phyloP scores from a whole-genome alignment of 2,797 vertebrate species.

The Sebastes glaucus region DNA sequence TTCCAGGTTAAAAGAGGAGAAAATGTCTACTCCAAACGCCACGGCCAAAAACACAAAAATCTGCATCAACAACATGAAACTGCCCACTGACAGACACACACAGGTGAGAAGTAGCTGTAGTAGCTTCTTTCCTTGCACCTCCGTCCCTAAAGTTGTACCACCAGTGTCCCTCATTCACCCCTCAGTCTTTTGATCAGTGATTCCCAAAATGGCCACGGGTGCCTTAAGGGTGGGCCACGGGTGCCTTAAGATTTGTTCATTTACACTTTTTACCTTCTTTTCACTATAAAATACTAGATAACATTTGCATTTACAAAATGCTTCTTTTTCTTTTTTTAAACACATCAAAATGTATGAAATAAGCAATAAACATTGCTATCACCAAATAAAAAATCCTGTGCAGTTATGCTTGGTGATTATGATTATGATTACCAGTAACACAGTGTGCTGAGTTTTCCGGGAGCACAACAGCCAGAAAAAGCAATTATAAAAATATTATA shows the following conservation, averaged over 20 bases:
- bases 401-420: background rate
- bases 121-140: background rate
- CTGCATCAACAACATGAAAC: background rate
- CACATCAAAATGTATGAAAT: background rate
- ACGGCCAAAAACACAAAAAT: background rate
- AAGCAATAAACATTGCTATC: background rate
- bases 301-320: background rate
- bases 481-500: background rate
- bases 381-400: background rate
- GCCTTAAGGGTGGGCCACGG: background rate
- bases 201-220: background rate
- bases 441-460: background rate
- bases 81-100: background rate
- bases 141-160: background rate
- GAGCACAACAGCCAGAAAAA: background rate
- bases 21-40: background rate
- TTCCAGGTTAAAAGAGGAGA: slow-evolving; percentile 33
- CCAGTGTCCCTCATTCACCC: background rate
- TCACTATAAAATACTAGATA: background rate
- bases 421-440: background rate
- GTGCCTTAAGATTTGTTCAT: background rate
- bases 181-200: background rate
- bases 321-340: background rate
- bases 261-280: background rate
- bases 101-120: slow-evolving; percentile 30